A percentile compares a stretch with the other conserved stretches of the same genome.
These are phyloP conservation scores for Drosophila koepferae DNA, from an alignment of 2,888 invertebrate genomes.

Conservation along the genomic window DNA sequence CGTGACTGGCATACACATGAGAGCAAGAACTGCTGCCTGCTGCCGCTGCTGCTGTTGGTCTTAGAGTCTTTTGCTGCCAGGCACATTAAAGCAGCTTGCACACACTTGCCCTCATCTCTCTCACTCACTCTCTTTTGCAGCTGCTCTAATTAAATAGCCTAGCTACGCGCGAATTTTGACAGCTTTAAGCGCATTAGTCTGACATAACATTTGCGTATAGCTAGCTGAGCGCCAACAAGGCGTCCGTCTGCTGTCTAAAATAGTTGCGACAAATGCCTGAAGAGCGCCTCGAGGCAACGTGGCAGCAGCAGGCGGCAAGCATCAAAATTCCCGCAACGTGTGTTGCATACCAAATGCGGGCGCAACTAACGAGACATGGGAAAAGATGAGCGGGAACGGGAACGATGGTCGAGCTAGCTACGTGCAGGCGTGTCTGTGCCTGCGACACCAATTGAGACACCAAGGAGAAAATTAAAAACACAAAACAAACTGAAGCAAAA, in stretches of 20 bases:
- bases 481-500: background rate
- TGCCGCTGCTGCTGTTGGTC: background rate
- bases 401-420: background rate
- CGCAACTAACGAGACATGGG: conserved; percentile 29
- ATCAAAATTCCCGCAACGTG: conserved; percentile 56
- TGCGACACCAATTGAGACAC: conserved; percentile 11
- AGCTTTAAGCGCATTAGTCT: conserved; percentile 62
- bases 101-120: conserved; percentile 26
- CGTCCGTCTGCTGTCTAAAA: conserved; percentile 61
- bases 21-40: background rate
- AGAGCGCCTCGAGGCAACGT: conserved; percentile 25
- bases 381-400: background rate
- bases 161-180: conserved; percentile 66
- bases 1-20: conserved; percentile 70
- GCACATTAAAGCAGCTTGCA: conserved; percentile 50
- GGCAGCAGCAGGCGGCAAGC: conserved; percentile 2
- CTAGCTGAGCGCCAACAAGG: conserved; percentile 15
- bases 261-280: conserved; percentile 62
- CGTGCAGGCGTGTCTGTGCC: conserved; percentile 18
- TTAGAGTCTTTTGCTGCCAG: conserved; percentile 25
- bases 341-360: conserved; percentile 47
- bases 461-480: conserved; percentile 35
- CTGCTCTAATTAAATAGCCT: conserved; percentile 63
- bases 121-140: background rate
- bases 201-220: conserved; percentile 19